Evolutionary conservation across 2,797 vertebrate species (phyloP).

Genomic region (Sebastes variabilis): DNA sequence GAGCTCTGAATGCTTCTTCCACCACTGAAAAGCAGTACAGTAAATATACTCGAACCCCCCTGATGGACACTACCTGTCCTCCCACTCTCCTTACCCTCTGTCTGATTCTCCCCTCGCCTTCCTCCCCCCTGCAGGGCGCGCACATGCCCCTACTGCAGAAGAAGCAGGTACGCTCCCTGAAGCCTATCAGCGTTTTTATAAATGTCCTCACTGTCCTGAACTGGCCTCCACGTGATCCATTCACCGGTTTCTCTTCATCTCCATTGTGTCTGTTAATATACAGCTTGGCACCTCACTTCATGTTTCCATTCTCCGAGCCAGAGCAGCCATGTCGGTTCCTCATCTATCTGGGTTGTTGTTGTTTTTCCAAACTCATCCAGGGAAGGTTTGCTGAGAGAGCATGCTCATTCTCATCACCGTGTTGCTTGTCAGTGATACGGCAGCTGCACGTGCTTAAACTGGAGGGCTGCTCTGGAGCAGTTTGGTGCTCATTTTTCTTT

Average conservation of each 20-base stretch:
- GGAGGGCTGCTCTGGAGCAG: slow-evolving; percentile 21
- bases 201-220: slow-evolving; percentile 19
- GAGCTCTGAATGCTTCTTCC: background rate
- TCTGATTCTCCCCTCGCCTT: slow-evolving; percentile 61
- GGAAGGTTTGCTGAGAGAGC: slow-evolving; percentile 49
- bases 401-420: slow-evolving; percentile 33
- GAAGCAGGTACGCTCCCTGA: slow-evolving; percentile 80
- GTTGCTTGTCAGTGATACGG: slow-evolving; percentile 24
- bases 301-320: slow-evolving; percentile 21
- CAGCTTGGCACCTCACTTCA: slow-evolving; percentile 21
- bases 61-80: background rate
- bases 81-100: slow-evolving; percentile 21
- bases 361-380: background rate
- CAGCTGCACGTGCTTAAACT: slow-evolving; percentile 14
- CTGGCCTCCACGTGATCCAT: background rate
- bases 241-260: slow-evolving; percentile 43
- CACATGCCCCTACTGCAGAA: slow-evolving; percentile 85
- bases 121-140: slow-evolving; percentile 74
- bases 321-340: slow-evolving; percentile 35
- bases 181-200: slow-evolving; percentile 22
- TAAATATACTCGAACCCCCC: background rate
- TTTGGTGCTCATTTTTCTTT: slow-evolving; percentile 6
- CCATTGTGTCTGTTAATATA: slow-evolving; percentile 53
- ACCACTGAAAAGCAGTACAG: background rate
- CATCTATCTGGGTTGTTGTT: background rate